These are phyloP conservation scores for Synanthedon tipuliformis DNA, from an alignment of 2,888 invertebrate species.

Conservation along the genomic window DNA sequence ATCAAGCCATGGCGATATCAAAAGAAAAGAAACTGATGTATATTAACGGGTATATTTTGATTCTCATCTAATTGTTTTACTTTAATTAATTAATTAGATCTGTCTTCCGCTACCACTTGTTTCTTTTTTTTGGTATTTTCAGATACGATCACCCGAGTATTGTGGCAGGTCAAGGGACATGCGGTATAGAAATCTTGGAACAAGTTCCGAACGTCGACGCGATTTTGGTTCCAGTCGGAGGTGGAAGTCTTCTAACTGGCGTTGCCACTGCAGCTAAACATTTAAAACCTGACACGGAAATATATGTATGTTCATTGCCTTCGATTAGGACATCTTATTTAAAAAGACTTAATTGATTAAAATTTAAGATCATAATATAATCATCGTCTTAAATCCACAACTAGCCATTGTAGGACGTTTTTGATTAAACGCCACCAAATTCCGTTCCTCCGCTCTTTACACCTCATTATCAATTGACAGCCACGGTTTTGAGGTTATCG, in stretches of 20 bases:
- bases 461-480: not conserved
- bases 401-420: not conserved
- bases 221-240: slow-evolving; percentile 90
- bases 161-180: slow-evolving; percentile 93
- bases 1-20: slow-evolving; percentile 77
- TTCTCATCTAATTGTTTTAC: not conserved
- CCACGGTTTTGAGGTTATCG: not conserved
- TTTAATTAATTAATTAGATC: not conserved
- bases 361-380: too few relatives aligned
- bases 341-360: too few relatives aligned
- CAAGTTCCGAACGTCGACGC: slow-evolving; percentile 89
- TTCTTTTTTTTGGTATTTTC: slow-evolving; percentile 3
- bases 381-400: not conserved
- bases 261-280: slow-evolving; percentile 88
- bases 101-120: too few relatives aligned
- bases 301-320: slow-evolving; percentile 79
- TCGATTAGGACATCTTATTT: not conserved
- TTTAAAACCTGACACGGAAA: slow-evolving; percentile 81
- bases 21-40: slow-evolving; percentile 80
- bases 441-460: too few relatives aligned
- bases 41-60: slow-evolving; percentile 80
- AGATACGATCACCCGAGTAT: slow-evolving; percentile 94
- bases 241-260: slow-evolving; percentile 91
- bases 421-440: too few relatives aligned
- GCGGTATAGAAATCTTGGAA: slow-evolving; percentile 93